Conservation (phyloP, 2,888 invertebrate genomes). For the Proisotoma minuta region DNA sequence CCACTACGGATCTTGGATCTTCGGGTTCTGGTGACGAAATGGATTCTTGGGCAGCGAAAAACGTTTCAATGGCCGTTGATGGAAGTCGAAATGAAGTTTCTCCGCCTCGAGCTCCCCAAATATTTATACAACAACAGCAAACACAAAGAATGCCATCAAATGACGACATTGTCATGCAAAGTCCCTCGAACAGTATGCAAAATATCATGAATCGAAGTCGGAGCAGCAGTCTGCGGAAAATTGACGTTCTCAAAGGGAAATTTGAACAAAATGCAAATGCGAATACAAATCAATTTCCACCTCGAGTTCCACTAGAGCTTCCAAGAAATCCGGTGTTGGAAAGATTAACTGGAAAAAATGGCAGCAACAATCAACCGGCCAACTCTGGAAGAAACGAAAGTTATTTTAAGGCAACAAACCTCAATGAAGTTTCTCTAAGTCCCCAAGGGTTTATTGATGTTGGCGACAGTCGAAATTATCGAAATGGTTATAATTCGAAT, state of each 20-base stretch:
- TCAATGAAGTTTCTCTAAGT: conserved; percentile 7
- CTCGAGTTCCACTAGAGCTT: conserved; percentile 31
- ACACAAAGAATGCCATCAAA: background rate
- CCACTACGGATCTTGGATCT: conserved; percentile 48
- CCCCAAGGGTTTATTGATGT: conserved; percentile 3
- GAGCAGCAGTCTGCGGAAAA: conserved; percentile 36
- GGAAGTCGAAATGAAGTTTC: conserved; percentile 27
- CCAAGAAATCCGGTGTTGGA: conserved; percentile 78
- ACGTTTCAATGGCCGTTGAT: conserved; percentile 45
- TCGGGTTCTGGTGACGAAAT: conserved; percentile 48
- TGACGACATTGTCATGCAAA: conserved; percentile 2
- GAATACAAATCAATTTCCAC: background rate
- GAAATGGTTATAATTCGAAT: conserved; percentile 17
- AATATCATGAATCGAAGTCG: conserved; percentile 24
- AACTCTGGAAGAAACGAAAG: conserved; percentile 76
- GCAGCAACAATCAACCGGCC: no score
- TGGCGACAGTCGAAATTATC: conserved; percentile 7
- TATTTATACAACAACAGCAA: background rate
- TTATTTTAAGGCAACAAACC: conserved; percentile 84
- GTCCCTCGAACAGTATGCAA: conserved; percentile 7
- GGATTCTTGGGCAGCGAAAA: conserved; percentile 45
- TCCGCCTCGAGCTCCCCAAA: background rate
- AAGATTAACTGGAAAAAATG: conserved; percentile 68
- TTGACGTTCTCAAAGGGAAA: conserved; percentile 15
- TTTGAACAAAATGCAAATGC: conserved; percentile 1